Evolutionary conservation across 2,888 invertebrate genomes (phyloP).

Genomic region (Gandaritis pyraliata): DNA sequence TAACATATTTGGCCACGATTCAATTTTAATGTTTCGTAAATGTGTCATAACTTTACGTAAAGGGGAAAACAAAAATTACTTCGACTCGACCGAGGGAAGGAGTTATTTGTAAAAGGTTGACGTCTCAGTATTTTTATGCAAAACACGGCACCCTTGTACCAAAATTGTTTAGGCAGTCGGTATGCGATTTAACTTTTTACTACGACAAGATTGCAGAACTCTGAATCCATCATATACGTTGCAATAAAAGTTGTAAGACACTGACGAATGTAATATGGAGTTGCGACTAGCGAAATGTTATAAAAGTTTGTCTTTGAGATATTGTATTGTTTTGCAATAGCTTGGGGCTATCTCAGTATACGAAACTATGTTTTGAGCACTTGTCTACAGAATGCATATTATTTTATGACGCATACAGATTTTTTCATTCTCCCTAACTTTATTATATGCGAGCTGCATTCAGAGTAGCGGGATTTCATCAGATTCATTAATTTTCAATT

Average conservation of each 20-base stretch:
- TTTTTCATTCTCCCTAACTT: conserved; percentile 5
- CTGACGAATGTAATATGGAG: conserved; percentile 77
- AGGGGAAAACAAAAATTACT: conserved; percentile 77
- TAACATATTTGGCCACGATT: conserved; percentile 79
- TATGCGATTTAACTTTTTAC: conserved; percentile 69
- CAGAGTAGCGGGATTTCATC: background rate
- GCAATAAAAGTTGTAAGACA: conserved; percentile 80
- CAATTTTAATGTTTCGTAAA: conserved; percentile 81
- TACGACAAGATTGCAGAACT: conserved; percentile 64
- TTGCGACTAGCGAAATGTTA: conserved; percentile 58
- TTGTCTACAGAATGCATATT: conserved; percentile 21
- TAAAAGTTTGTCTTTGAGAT: conserved; percentile 62
- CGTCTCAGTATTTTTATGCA: conserved; percentile 79
- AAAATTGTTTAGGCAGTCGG: conserved; percentile 75
- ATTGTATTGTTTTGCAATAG: conserved; percentile 65
- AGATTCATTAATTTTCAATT: conserved; percentile 1
- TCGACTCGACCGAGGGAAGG: conserved; percentile 63
- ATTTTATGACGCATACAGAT: conserved; percentile 5
- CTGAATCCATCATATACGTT: conserved; percentile 69
- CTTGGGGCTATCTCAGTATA: conserved; percentile 50
- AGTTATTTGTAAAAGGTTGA: conserved; percentile 81
- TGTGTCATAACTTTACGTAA: conserved; percentile 77
- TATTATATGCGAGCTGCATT: background rate
- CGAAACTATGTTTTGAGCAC: conserved; percentile 47
- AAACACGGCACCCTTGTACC: conserved; percentile 70